Evolutionary conservation across 2,797 vertebrate species (phyloP), one percentile per base, ranked within the genome.

Genomic region (Erpetoichthys calabaricus): DNA sequence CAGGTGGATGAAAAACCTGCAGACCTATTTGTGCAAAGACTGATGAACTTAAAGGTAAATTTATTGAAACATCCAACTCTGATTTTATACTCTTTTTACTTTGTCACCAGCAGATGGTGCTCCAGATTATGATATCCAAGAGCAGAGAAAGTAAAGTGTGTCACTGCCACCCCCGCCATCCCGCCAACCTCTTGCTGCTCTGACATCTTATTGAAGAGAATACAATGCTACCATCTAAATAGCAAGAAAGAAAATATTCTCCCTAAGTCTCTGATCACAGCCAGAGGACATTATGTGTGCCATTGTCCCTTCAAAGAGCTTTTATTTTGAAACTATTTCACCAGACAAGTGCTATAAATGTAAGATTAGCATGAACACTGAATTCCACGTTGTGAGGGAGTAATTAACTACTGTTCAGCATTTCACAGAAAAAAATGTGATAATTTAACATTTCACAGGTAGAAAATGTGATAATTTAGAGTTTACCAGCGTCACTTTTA

Each of bases 71-170:
- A 25, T 25, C 25, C 25, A 25, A 25, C 25, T 25, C 25, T 25
- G 25, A 25, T 25, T 25, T 25, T 25, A 25, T 25, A 25, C 25
- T 25, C 25, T 25, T 25, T 25, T 25, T 25, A 25, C 25, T 25
- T 25, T 25, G 25, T 25, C 70, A 75, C 81, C 81, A 84, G 79
- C 77, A 84, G 81, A 71, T 79, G 81, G 79, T 75, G 81, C 80
- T 80, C 70, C 69, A 73, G 71, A 77, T 70, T 78, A 67, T 73
- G 66, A 62, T 65, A 68, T 64, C 63, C 56, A 58, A 53, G 63
- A 66, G 60, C 56, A 65, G 47, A 57, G 58, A 47, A 59, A 55
- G 25, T 55, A 61, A 69, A 70, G 67, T 71, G 65, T 66, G 68
- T 65, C 71, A 63, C 66, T 69, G 68, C 64, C 62, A 60, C 68